Evolutionary conservation across 2,113 vertebrate genomes (phyloP).

Genomic region (Gorsachius goisagi): DNA sequence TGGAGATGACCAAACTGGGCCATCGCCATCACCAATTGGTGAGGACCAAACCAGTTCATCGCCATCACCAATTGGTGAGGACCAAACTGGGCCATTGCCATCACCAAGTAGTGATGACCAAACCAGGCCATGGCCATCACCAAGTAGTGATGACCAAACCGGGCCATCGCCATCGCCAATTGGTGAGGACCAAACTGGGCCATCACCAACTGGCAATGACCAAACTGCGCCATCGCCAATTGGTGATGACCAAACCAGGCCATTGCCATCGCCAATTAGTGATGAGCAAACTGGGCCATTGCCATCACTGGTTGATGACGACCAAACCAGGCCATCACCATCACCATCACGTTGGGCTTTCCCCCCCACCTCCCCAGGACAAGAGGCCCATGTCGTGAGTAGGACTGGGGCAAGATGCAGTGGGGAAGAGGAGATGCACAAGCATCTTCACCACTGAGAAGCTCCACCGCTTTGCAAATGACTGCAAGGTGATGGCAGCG

Average conservation of each 20-base stretch:
- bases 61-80: neutral
- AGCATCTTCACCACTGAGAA: neutral
- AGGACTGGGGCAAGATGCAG: neutral
- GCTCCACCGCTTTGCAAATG: neutral
- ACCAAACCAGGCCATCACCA: too few species aligned
- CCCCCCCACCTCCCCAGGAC: rapidly evolving
- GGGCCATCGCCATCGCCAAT: too few species aligned
- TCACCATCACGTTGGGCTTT: neutral
- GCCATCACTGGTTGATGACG: neutral
- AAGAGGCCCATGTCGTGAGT: neutral
- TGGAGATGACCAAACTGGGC: too few species aligned
- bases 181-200: neutral
- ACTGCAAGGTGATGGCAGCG: neutral
- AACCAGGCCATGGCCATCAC: too few species aligned
- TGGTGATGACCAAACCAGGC: neutral
- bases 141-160: neutral
- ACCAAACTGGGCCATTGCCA: neutral
- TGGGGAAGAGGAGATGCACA: neutral
- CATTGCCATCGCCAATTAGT: too few species aligned
- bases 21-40: rapidly evolving
- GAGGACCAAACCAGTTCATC: neutral
- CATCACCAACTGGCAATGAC: too few species aligned
- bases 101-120: too few species aligned
- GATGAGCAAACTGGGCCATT: too few species aligned
- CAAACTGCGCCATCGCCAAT: too few species aligned